Evolutionary conservation across 1,140 invertebrate species (phyloP).

Genomic region (Caerostris extrusa): DNA sequence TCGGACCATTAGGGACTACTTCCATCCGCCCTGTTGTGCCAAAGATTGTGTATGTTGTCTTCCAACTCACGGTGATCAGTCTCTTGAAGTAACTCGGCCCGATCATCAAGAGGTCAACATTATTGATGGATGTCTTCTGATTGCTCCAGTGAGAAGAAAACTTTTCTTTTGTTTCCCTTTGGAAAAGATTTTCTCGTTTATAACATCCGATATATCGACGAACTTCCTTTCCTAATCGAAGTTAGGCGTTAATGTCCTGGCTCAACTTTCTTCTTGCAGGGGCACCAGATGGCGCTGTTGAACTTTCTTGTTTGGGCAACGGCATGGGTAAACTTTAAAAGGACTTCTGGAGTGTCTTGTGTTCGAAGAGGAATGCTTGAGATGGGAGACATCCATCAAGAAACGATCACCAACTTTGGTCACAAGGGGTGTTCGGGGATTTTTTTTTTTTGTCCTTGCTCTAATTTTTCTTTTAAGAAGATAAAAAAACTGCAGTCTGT

Average conservation of each 20-base stretch:
- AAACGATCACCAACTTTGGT: conserved; percentile 32
- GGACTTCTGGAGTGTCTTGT: conserved; percentile 23
- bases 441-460: background rate
- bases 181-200: conserved; percentile 49
- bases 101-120: conserved; percentile 56
- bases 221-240: conserved; percentile 33
- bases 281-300: conserved; percentile 47
- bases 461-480: background rate
- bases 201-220: conserved; percentile 62
- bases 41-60: conserved; percentile 38
- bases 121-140: conserved; percentile 60
- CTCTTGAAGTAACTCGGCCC: conserved; percentile 16
- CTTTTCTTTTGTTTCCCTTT: conserved; percentile 37
- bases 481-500: background rate
- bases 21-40: background rate
- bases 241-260: conserved; percentile 56
- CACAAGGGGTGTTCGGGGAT: background rate
- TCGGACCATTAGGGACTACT: conserved; percentile 47
- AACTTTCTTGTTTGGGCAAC: background rate
- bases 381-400: conserved; percentile 34
- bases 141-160: conserved; percentile 4
- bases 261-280: conserved; percentile 21
- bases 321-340: conserved; percentile 22
- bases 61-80: conserved; percentile 9
- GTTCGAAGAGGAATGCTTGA: background rate